Evolutionary conservation across 2,797 vertebrate genomes (phyloP).

Genomic region (Lepidocolaptes lacrymiger): DNA sequence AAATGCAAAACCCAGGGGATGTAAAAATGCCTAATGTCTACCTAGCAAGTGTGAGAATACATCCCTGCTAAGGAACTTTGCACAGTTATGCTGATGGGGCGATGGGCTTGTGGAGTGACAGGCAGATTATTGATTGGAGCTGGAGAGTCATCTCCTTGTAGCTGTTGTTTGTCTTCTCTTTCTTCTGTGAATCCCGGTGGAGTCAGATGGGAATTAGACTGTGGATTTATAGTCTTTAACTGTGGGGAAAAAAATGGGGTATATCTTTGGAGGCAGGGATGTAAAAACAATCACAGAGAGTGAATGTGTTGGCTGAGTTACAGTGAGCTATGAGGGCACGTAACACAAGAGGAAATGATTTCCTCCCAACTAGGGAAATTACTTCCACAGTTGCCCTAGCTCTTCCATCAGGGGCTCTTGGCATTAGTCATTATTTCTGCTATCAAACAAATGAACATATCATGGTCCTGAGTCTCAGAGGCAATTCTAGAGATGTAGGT

Average conservation of each 20-base stretch:
- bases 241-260: background rate
- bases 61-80: background rate
- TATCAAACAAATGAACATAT: background rate
- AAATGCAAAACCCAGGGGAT: background rate
- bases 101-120: background rate
- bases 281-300: background rate
- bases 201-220: background rate
- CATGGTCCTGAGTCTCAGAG: background rate
- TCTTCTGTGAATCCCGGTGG: background rate
- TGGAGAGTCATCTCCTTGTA: background rate
- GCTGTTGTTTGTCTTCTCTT: conserved; percentile 4
- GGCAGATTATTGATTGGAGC: conserved; percentile 14
- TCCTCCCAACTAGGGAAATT: background rate
- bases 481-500: background rate
- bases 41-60: background rate
- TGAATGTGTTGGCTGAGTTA: background rate
- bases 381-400: background rate
- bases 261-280: background rate
- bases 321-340: background rate
- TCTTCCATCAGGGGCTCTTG: background rate
- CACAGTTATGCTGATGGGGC: background rate
- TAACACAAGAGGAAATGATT: background rate
- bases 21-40: background rate
- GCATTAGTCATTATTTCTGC: background rate
- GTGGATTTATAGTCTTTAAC: conserved; percentile 25